Base-by-base conservation (phyloP, 2,888 invertebrate genomes). In the Euclidia mi region DNA sequence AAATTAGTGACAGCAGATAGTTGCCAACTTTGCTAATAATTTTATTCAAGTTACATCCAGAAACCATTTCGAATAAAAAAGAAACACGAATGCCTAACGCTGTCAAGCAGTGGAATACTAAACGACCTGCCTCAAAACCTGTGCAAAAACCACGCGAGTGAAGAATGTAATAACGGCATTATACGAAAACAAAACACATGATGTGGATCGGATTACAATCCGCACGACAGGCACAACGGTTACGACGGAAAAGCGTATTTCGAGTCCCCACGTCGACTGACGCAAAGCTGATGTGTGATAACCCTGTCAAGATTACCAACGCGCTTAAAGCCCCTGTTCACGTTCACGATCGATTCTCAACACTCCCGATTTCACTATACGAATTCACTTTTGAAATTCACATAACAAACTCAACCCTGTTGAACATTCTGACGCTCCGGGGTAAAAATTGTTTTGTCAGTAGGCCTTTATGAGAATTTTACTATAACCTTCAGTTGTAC, bases 261-360 rank as follows among this genome's bases (percentile, higher is more conserved):
- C 40, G 17, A 18, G 15, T 29, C 18, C 43, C 32, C 37, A 48
- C 15, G 18, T 17, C 25, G 55, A 65, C 43, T 59, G 65, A 75
- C 56, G 20, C 55, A 66, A 74, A 70, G 65, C 71, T 61, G 61
- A 67, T 67, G 58, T 61, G 72, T 75, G 72, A 64, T 64, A 71
- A 57, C 35, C 53, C 45, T 58, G 64, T 62, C 59, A 62, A 61
- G 71, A 71, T 53, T 51, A 42, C 49, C 28, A 56, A 56, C 58
- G 15, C 14, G 25, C n/a, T 40, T 32, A 15, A 31, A 31, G 3
- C 42, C 43, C 29, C 10, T 37, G 32, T n/a, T 25, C 34, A 28
- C 25, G 25, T 35, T 12, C 15, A 41, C 15, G 17, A 38, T 41
- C 20, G 31, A 48, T 14, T n/a, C 2, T 11, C 11, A 32, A 10